Evolutionary conservation across 1,140 invertebrate genomes (phyloP).

Genomic region (Zaprionus camerounensis): DNA sequence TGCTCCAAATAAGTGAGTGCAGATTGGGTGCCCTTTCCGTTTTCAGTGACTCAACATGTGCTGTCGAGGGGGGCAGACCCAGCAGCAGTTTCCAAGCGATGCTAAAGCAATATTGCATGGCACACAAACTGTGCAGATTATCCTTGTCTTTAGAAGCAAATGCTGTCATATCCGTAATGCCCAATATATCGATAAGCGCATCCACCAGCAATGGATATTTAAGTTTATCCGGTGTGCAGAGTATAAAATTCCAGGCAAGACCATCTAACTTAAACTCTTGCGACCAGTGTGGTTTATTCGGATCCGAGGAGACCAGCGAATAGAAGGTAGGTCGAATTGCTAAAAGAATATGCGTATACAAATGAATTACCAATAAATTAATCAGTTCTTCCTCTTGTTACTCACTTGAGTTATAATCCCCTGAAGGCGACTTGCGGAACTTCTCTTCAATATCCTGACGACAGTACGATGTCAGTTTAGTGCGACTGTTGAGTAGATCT

Average conservation of each 20-base stretch:
- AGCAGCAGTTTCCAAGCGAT: constrained; percentile 87
- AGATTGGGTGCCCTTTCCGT: constrained; percentile 84
- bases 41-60: constrained; percentile 92
- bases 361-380: neutral
- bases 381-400: neutral
- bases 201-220: constrained; percentile 95
- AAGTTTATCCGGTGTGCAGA: constrained; percentile 95
- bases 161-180: constrained; percentile 88
- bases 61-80: constrained; percentile 93
- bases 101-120: constrained; percentile 95
- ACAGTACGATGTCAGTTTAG: constrained; percentile 75
- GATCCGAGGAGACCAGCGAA: constrained; percentile 68
- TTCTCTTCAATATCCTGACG: constrained; percentile 91
- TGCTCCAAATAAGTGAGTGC: constrained; percentile 86
- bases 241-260: constrained; percentile 96
- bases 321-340: constrained; percentile 83
- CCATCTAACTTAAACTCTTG: constrained; percentile 96
- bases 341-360: constrained; percentile 20
- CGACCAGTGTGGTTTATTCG: constrained; percentile 74
- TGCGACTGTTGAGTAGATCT: constrained; percentile 74
- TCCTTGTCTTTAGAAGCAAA: constrained; percentile 86
- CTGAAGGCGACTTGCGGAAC: constrained; percentile 87
- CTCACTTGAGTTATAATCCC: constrained; percentile 68
- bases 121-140: constrained; percentile 89
- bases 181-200: constrained; percentile 92